Evolutionary conservation across 2,113 vertebrate genomes (phyloP).

Genomic region (Grammomys surdaster): DNA sequence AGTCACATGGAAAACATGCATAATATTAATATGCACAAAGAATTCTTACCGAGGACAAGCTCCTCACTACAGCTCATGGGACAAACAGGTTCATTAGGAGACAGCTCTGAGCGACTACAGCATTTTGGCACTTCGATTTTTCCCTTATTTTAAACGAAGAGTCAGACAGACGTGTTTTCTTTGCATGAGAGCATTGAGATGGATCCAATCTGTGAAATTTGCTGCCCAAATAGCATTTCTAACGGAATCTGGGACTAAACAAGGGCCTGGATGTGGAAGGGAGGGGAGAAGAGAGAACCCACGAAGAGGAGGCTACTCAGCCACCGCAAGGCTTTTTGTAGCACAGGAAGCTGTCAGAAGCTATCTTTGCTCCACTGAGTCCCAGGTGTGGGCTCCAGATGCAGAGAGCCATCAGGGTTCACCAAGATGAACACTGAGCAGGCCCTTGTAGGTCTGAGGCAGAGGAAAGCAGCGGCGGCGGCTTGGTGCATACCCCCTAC

Average conservation of each 20-base stretch:
- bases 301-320: constrained; percentile 61
- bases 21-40: constrained; percentile 93
- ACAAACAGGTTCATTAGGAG: constrained; percentile 86
- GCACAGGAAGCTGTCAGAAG: constrained; percentile 69
- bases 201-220: constrained; percentile 70
- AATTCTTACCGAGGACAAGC: constrained; percentile 85
- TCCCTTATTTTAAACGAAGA: constrained; percentile 78
- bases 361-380: constrained; percentile 59
- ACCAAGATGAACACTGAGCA: constrained; percentile 55
- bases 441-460: constrained; percentile 67
- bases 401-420: constrained; percentile 28
- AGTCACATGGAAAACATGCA: constrained; percentile 92
- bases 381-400: neutral
- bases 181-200: constrained; percentile 76
- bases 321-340: constrained; percentile 55
- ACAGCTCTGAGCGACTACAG: constrained; percentile 76
- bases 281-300: constrained; percentile 62
- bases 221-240: constrained; percentile 75
- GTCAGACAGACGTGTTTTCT: constrained; percentile 70
- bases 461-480: neutral
- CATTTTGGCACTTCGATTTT: constrained; percentile 80
- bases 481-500: constrained; percentile 40
- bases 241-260: constrained; percentile 78
- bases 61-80: constrained; percentile 81
- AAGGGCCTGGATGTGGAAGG: constrained; percentile 75